A percentile compares a stretch with the other conserved stretches of the same genome.
phyloP scores from a whole-genome alignment of 2,113 vertebrate species.

The Pygoscelis adeliae region DNA sequence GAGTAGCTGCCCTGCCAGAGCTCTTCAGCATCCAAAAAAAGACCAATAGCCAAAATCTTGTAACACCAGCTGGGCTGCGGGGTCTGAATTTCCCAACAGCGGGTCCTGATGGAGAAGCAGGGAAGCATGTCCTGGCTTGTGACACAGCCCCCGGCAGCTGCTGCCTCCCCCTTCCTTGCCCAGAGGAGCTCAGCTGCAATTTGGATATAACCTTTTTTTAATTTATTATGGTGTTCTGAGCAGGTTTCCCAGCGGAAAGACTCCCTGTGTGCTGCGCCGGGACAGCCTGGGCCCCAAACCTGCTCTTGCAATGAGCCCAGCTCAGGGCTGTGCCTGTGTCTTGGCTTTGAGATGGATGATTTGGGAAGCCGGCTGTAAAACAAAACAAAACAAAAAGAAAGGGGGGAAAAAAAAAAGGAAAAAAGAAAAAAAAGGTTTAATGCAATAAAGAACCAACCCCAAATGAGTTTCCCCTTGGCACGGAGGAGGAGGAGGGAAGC shows the following conservation, averaged over 20 bases:
- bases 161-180: neutral
- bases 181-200: neutral
- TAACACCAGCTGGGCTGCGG: fast-evolving
- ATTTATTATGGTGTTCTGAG: neutral
- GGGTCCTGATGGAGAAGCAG: neutral
- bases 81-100: neutral
- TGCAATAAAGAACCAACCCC: neutral
- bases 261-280: fast-evolving
- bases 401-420: too few species aligned
- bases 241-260: neutral
- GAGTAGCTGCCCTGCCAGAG: neutral
- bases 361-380: neutral
- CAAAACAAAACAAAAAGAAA: neutral
- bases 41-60: neutral
- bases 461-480: neutral
- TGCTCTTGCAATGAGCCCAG: neutral
- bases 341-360: neutral
- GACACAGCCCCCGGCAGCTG: fast-evolving
- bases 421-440: neutral
- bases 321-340: fast-evolving
- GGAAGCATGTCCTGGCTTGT: neutral
- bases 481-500: neutral
- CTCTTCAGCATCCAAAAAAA: neutral
- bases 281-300: fast-evolving
- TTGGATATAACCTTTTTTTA: neutral